These are phyloP conservation scores for Neoniphon sammara DNA, from an alignment of 2,797 vertebrate species.

Conservation along the genomic window DNA sequence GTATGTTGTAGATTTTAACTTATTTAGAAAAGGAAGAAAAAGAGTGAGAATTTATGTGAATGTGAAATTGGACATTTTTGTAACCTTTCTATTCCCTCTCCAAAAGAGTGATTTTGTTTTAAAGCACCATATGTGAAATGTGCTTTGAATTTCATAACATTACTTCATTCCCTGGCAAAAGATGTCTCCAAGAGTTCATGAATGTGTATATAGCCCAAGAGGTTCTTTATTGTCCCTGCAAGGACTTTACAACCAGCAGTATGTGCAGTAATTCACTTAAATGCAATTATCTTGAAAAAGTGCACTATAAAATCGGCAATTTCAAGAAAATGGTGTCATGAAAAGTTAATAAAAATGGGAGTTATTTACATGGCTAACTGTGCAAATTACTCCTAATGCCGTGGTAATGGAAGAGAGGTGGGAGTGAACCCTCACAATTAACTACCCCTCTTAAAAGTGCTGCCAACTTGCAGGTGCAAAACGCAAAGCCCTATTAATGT, in stretches of 20 bases:
- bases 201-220: conserved; percentile 64
- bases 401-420: conserved; percentile 69
- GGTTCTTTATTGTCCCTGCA: conserved; percentile 77
- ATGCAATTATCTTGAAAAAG: conserved; percentile 80
- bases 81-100: conserved; percentile 59
- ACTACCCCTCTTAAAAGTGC: conserved; percentile 69
- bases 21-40: conserved; percentile 9
- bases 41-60: conserved; percentile 12
- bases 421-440: conserved; percentile 60
- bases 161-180: conserved; percentile 79
- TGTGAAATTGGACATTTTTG: conserved; percentile 47
- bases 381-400: conserved; percentile 73
- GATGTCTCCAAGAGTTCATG: conserved; percentile 69
- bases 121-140: conserved; percentile 65
- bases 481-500: conserved; percentile 36
- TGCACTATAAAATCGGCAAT: conserved; percentile 74
- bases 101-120: conserved; percentile 52
- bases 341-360: conserved; percentile 80
- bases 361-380: conserved; percentile 79
- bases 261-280: conserved; percentile 74
- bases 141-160: conserved; percentile 76
- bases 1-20: conserved; percentile 20
- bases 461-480: conserved; percentile 70
- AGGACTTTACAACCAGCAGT: conserved; percentile 73
- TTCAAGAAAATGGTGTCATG: conserved; percentile 73